Evolutionary conservation across 2,888 invertebrate genomes (phyloP), one percentile per base, ranked within the genome.

Genomic region (Rosalia funebris): DNA sequence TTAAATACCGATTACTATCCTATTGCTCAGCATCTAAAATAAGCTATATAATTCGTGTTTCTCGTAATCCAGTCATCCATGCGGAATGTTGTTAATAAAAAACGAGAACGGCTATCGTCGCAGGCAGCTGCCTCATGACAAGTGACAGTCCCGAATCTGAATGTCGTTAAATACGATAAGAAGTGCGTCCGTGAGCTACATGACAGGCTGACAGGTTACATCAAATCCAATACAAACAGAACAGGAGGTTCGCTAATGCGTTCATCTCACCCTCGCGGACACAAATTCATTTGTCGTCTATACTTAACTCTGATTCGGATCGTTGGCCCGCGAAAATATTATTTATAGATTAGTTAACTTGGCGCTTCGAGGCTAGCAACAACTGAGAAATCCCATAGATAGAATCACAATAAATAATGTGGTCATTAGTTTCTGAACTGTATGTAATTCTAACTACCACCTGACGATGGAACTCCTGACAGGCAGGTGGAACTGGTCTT

Each of bases 141-240:
- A 71, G 66, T 70, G 73, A 75, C 74, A 68, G 7, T 25, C 25
- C 7, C 25, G 25, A n/a, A 72, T 75, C 70, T 65, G 67, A 65
- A 68, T 64, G 72, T 72, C 72, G 66, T 71, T 70, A 71, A 71
- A 68, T 66, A 60, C 67, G 72, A 75, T 75, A 74, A 74, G 71
- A 69, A 74, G 68, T 67, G 66, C 65, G 60, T 66, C 70, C 66
- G 65, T 66, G 71, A 66, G 69, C 71, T 73, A 76, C 76, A 76
- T 74, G 76, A 75, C 76, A 74, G 71, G 60, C 46, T 74, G 78
- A 76, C 77, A 75, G 72, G 69, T 74, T 74, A 77, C 77, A 76
- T 78, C 77, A 77, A 77, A 77, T 69, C 73, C 71, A 75, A 76
- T 75, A 75, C 75, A 77, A 77, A 77, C 74, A 74, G 73, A 62